Evolutionary conservation across 2,113 vertebrate species (phyloP), one percentile per base, ranked within the genome.

Genomic region (Myrmophylax atrothorax): DNA sequence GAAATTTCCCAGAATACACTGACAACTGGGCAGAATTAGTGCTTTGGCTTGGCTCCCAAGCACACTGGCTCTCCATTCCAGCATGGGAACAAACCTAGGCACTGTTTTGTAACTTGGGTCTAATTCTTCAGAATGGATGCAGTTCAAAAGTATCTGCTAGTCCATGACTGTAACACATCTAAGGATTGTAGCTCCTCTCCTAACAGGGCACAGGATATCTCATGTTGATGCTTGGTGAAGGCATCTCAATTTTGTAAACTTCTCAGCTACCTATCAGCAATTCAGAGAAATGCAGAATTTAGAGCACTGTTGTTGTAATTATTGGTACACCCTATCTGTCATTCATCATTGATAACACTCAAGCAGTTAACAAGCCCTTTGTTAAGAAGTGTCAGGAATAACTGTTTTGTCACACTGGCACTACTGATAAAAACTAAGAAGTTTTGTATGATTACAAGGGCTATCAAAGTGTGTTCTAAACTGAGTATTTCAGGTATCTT

Each of bases 1-100:
- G 86, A 97, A 94, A 82, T 91, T 93, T 95, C 96, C 95, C 96
- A 97, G 87, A 96, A 96, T 91, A 90, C 95, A 73, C 44, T 94
- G 85, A 80, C 56, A 84, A 15, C 11, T 93, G 92, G 93, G 89
- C 96, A 96, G 89, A 90, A 93, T 84, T 44, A 72, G 67, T 84
- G 68, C 33, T 50, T 93, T 98, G 97, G 96, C 93, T 70, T 68
- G 47, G 35, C 42, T 87, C 88, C 95, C 90, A 77, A 96, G 82
- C 53, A 73, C 42, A 35, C 26, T 88, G 84, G 59, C 73, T 96
- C 55, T 86, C 38, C 2, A 0, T 40, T 70, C 33, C 75, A 73
- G 88, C 47, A 15, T 53, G 74, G 77, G 75, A 95, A 85, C 93
- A 97, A 94, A 93, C 84, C 83, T 80, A 52, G 58, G 62, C 44